A percentile compares a stretch with the other conserved stretches of the same genome.
Conservation (phyloP, 2,888 invertebrate genomes). For the Epirrhoe alternata region DNA sequence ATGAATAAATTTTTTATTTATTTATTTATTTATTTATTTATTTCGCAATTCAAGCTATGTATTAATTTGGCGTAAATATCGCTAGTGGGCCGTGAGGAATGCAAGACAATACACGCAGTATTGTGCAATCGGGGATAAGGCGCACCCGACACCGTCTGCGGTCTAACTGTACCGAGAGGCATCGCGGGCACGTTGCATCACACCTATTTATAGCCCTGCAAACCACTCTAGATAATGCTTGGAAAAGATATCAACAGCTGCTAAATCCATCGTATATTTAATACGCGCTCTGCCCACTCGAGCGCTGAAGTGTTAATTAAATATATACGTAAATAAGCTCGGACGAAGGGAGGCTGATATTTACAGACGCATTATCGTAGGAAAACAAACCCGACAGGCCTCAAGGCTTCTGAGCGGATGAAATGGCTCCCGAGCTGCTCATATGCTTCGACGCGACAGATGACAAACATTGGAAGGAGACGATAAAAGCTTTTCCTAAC, state of each 20-base stretch:
- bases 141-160: slow-evolving; percentile 57
- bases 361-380: slow-evolving; percentile 74
- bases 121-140: slow-evolving; percentile 66
- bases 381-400: slow-evolving; percentile 71
- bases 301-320: slow-evolving; percentile 69
- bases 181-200: slow-evolving; percentile 48
- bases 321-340: slow-evolving; percentile 66
- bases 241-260: slow-evolving; percentile 54
- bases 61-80: slow-evolving; percentile 44
- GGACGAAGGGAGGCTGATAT: slow-evolving; percentile 62
- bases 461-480: slow-evolving; percentile 60
- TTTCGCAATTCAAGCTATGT: slow-evolving; percentile 30
- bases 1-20: no score
- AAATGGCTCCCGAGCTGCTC: slow-evolving; percentile 33
- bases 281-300: slow-evolving; percentile 52
- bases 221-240: slow-evolving; percentile 55
- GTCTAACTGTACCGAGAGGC: slow-evolving; percentile 56
- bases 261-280: slow-evolving; percentile 46
- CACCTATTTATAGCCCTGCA: slow-evolving; percentile 50
- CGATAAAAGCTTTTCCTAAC: slow-evolving; percentile 60
- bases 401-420: slow-evolving; percentile 50
- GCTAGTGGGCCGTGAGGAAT: slow-evolving; percentile 54
- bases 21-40: no score
- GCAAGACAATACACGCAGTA: slow-evolving; percentile 48
- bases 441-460: slow-evolving; percentile 55